Percentiles rank a stretch among this genome's conserved stretches.
phyloP scores from a whole-genome alignment of 2,113 vertebrate species.

The Tautogolabrus adspersus region DNA sequence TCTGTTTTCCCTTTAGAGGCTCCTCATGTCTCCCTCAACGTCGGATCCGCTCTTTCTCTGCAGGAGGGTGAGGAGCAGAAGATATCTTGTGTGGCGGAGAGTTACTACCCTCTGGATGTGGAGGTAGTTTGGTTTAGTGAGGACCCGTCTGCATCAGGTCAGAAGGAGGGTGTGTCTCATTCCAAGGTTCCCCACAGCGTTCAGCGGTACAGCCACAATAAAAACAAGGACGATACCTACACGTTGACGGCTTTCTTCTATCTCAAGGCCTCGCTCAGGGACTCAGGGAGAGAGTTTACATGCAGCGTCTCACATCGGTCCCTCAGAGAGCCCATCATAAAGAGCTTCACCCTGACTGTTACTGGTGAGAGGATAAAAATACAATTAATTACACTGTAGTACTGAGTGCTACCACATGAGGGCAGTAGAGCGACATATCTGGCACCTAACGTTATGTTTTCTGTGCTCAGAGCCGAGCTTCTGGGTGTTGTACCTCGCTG shows the following conservation, averaged over 20 bases:
- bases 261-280: slow-evolving; percentile 64
- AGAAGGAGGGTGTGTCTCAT: slow-evolving; percentile 47
- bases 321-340: slow-evolving; percentile 78
- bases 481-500: slow-evolving; percentile 28
- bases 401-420: slow-evolving; percentile 34
- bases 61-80: slow-evolving; percentile 73
- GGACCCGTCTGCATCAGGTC: slow-evolving; percentile 24
- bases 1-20: slow-evolving; percentile 68
- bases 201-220: slow-evolving; percentile 79
- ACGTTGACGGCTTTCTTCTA: slow-evolving; percentile 81
- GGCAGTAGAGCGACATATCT: slow-evolving; percentile 40
- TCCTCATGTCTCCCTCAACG: slow-evolving; percentile 76
- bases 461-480: slow-evolving; percentile 60
- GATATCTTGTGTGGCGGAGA: slow-evolving; percentile 73
- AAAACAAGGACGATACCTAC: slow-evolving; percentile 80
- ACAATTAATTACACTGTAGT: not conserved
- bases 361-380: slow-evolving; percentile 58
- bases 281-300: slow-evolving; percentile 71
- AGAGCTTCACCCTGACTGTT: slow-evolving; percentile 78
- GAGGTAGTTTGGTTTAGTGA: slow-evolving; percentile 75
- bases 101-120: slow-evolving; percentile 83
- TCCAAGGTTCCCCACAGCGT: slow-evolving; percentile 71
- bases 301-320: slow-evolving; percentile 83
- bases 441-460: not conserved
- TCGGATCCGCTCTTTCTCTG: slow-evolving; percentile 60